A percentile compares a stretch with the other conserved stretches of the same genome.
These are phyloP conservation scores for Phalangium opilio DNA, from an alignment of 2,888 invertebrate genomes.

Conservation along the genomic window DNA sequence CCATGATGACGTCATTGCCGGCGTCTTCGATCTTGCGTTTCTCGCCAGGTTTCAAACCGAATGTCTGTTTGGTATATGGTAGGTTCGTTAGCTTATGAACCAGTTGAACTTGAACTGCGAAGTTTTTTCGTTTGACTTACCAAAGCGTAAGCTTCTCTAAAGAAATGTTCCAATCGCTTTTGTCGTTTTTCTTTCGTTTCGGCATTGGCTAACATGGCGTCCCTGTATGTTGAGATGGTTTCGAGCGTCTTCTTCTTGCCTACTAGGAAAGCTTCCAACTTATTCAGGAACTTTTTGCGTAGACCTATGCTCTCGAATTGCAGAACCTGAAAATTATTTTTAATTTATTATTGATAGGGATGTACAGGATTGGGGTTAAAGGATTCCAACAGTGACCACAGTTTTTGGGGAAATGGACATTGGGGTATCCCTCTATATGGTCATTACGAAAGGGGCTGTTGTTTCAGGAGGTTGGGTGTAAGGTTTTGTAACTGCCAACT, in stretches of 20 bases:
- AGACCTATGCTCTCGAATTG: slow-evolving; percentile 70
- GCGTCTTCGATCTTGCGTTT: slow-evolving; percentile 48
- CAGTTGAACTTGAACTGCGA: not conserved
- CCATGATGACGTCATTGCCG: slow-evolving; percentile 56
- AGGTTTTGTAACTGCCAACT: too few species aligned
- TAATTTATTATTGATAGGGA: not conserved
- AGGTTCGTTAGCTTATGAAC: too few species aligned
- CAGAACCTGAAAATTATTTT: slow-evolving; percentile 37
- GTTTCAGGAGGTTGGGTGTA: too few species aligned
- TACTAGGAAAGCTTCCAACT: slow-evolving; percentile 66
- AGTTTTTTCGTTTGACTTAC: slow-evolving; percentile 13
- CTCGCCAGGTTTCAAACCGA: slow-evolving; percentile 75
- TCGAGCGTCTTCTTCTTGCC: slow-evolving; percentile 68
- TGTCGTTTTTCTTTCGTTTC: slow-evolving; percentile 89
- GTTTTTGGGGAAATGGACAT: too few species aligned
- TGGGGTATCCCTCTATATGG: too few species aligned
- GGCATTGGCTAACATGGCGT: slow-evolving; percentile 73
- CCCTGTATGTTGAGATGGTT: slow-evolving; percentile 49
- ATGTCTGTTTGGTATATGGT: slow-evolving; percentile 38
- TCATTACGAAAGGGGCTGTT: too few species aligned
- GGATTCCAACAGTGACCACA: too few species aligned
- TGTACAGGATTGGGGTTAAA: too few species aligned
- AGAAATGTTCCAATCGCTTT: slow-evolving; percentile 79
- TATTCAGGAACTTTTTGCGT: slow-evolving; percentile 68
- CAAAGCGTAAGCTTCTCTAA: slow-evolving; percentile 84